phyloP scores from a whole-genome alignment of 2,888 invertebrate genomes.

The Agrotis puta region DNA sequence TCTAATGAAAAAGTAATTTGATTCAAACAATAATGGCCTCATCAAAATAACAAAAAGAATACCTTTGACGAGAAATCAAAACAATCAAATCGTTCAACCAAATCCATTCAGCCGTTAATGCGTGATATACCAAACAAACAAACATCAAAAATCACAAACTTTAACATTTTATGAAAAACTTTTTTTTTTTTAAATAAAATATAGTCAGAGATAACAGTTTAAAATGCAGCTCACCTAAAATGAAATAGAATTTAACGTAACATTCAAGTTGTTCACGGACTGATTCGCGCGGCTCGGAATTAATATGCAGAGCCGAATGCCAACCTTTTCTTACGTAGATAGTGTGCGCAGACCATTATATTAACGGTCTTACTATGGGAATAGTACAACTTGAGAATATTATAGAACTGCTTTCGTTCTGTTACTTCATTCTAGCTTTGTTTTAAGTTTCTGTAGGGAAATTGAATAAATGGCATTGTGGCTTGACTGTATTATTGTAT shows the following conservation, averaged over 20 bases:
- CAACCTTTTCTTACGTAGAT: conserved; percentile 61
- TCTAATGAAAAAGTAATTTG: too few relatives aligned
- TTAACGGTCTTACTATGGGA: conserved; percentile 37
- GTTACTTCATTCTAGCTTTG: neutral
- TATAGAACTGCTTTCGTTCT: conserved; percentile 13
- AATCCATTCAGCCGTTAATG: neutral
- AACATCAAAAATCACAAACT: neutral
- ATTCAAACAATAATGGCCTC: too few relatives aligned
- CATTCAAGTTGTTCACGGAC: conserved; percentile 55
- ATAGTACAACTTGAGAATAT: conserved; percentile 37
- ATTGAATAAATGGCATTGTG: neutral
- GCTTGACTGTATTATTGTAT: neutral
- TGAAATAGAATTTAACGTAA: conserved; percentile 39
- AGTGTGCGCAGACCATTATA: conserved; percentile 54
- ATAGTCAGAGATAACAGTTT: conserved; percentile 1
- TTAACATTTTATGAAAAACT: neutral
- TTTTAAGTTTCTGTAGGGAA: neutral
- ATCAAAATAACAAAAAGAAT: too few relatives aligned
- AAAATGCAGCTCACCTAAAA: conserved; percentile 37
- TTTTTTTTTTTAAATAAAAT: conserved; percentile 3
- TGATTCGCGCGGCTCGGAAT: conserved; percentile 55
- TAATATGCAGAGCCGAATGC: conserved; percentile 66
- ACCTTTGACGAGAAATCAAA: neutral
- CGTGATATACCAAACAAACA: too few relatives aligned
- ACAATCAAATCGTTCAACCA: too few relatives aligned